phyloP scores from a whole-genome alignment of 2,797 vertebrate species.

The Paratrypauchen microcephalus region DNA sequence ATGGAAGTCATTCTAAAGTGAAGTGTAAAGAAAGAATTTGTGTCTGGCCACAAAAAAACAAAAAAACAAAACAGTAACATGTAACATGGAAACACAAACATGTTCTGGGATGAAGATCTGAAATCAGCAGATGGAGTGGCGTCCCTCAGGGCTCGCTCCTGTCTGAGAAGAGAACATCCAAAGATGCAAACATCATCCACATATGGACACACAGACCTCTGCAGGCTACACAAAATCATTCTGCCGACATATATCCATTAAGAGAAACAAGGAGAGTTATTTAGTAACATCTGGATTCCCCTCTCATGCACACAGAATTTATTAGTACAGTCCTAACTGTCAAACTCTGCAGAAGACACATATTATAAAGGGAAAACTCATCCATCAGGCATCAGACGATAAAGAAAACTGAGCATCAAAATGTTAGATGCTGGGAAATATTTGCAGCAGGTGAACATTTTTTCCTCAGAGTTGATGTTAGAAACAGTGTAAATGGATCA shows the following conservation, averaged over 20 bases:
- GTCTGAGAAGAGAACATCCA: conserved; percentile 23
- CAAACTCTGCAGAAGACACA: not conserved
- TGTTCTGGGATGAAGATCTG: conserved; percentile 15
- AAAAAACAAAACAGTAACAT: not conserved
- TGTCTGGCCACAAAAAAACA: not conserved
- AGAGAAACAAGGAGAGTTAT: conserved; percentile 8
- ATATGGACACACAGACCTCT: conserved; percentile 29
- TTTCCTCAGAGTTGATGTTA: not conserved
- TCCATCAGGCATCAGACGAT: not conserved
- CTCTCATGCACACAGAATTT: not conserved
- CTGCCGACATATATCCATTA: conserved; percentile 34
- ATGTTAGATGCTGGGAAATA: not conserved
- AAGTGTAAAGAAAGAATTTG: not conserved
- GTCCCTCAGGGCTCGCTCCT: conserved; percentile 20
- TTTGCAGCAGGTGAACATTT: not conserved
- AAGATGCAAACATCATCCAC: conserved; percentile 19
- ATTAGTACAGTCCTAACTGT: not conserved
- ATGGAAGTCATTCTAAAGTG: not conserved
- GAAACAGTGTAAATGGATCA: not conserved
- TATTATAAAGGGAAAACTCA: not conserved
- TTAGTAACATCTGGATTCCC: conserved; percentile 2
- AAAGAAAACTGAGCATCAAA: not conserved
- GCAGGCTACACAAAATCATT: conserved; percentile 22
- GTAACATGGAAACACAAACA: not conserved
- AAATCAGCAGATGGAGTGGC: conserved; percentile 45